Percentiles rank a stretch among this genome's conserved stretches.
Conservation (phyloP, 2,797 vertebrate genomes). For the Acanthiza pusilla region DNA sequence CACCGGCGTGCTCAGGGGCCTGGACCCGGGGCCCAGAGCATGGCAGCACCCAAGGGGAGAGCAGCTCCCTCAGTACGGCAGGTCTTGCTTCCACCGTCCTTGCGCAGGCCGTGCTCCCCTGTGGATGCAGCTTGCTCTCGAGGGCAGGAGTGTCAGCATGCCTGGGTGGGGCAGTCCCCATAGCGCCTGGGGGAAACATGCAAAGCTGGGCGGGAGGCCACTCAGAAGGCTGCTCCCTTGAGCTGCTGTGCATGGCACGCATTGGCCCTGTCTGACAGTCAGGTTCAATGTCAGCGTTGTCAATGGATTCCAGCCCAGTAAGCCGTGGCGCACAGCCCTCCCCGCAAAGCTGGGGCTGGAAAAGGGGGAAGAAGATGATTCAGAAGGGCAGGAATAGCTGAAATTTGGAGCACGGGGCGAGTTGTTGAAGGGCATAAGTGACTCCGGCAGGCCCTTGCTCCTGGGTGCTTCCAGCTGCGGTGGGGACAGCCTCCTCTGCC, state of each 20-base stretch:
- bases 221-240: background rate
- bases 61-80: rapidly evolving
- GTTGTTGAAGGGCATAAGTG: background rate
- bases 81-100: rapidly evolving
- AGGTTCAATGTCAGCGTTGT: rapidly evolving
- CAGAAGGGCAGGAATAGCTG: background rate
- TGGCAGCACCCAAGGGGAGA: background rate
- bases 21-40: rapidly evolving
- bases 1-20: rapidly evolving
- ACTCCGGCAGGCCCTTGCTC: background rate
- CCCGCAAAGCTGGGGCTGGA: rapidly evolving
- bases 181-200: background rate
- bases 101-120: rapidly evolving
- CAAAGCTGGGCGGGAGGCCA: rapidly evolving
- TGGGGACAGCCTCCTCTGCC: background rate
- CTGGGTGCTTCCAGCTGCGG: rapidly evolving
- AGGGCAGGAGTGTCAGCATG: background rate
- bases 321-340: rapidly evolving
- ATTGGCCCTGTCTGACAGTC: rapidly evolving
- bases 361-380: background rate
- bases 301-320: background rate
- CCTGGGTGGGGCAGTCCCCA: background rate
- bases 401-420: rapidly evolving
- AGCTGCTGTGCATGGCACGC: rapidly evolving
- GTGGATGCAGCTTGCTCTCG: background rate